Evolutionary conservation across 1,140 invertebrate genomes (phyloP).

Genomic region (Pseudoatta argentina): DNA sequence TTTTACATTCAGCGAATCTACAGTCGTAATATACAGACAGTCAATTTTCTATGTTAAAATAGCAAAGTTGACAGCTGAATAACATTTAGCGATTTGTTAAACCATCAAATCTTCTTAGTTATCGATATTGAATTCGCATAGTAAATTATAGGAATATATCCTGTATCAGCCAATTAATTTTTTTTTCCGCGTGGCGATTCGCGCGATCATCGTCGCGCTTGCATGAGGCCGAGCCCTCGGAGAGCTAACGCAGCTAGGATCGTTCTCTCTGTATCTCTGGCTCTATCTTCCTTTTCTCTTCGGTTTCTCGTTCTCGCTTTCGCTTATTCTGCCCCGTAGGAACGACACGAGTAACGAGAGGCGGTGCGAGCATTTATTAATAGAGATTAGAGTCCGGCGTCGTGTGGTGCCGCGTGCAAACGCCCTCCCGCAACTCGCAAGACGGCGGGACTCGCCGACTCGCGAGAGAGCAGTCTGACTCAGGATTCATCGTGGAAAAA

Average conservation of each 20-base stretch:
- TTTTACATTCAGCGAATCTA: no score
- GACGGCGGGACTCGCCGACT: no score
- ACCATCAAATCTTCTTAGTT: no score
- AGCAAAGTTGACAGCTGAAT: no score
- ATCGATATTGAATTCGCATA: no score
- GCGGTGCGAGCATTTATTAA: conserved; percentile 83
- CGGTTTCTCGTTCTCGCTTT: background rate
- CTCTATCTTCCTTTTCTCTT: background rate
- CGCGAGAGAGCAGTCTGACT: conserved; percentile 74
- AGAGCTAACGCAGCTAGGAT: background rate
- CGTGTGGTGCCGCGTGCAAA: conserved; percentile 85
- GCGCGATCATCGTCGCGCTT: background rate
- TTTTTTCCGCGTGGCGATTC: background rate
- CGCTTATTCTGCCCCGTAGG: background rate
- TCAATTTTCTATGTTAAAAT: no score
- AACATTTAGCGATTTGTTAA: no score
- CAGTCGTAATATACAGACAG: no score
- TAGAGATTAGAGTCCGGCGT: conserved; percentile 86
- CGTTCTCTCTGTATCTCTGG: conserved; percentile 15
- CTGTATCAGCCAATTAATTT: no score
- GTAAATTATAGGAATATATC: no score
- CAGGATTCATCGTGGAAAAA: conserved; percentile 74
- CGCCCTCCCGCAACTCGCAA: conserved; percentile 78
- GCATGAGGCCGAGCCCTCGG: conserved; percentile 16
- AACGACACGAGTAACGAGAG: conserved; percentile 18